These are phyloP conservation scores for Telmatherina bonti DNA, from an alignment of 2,797 vertebrate species.

Conservation along the genomic window DNA sequence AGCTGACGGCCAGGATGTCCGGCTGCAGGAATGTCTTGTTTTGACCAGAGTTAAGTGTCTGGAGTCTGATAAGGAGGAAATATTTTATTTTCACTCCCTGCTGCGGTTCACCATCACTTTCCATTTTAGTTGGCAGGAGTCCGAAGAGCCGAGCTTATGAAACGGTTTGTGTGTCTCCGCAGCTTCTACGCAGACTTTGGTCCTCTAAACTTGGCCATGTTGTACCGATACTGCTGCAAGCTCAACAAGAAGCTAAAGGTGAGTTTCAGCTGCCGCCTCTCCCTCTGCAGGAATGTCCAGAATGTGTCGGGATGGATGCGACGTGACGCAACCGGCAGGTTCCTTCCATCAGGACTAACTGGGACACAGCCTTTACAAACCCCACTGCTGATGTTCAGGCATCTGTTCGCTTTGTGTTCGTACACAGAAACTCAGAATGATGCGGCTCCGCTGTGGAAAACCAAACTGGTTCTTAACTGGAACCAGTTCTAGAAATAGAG, in stretches of 20 bases:
- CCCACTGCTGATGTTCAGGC: too few relatives aligned
- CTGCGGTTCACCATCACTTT: background rate
- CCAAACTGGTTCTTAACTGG: too few relatives aligned
- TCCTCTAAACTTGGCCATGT: slow-evolving; percentile 88
- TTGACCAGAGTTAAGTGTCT: background rate
- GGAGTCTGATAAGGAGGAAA: background rate
- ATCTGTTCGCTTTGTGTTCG: too few relatives aligned
- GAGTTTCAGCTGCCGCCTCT: slow-evolving; percentile 66
- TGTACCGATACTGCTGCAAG: slow-evolving; percentile 97
- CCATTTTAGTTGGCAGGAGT: background rate
- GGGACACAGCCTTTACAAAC: too few relatives aligned
- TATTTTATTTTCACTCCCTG: background rate
- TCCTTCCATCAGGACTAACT: background rate
- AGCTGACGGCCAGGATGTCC: too few relatives aligned
- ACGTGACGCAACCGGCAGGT: slow-evolving; percentile 16
- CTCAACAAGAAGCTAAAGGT: slow-evolving; percentile 98
- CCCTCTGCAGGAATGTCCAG: slow-evolving; percentile 61
- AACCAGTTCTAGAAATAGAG: too few relatives aligned
- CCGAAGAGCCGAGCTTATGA: background rate
- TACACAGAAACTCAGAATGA: too few relatives aligned
- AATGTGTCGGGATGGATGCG: slow-evolving; percentile 62
- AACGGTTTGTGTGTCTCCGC: slow-evolving; percentile 15
- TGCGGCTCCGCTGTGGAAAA: too few relatives aligned
- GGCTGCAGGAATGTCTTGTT: background rate
- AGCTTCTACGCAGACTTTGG: slow-evolving; percentile 76